Evolutionary conservation across 2,113 vertebrate species (phyloP).

Genomic region (Myotis lucifugus): DNA sequence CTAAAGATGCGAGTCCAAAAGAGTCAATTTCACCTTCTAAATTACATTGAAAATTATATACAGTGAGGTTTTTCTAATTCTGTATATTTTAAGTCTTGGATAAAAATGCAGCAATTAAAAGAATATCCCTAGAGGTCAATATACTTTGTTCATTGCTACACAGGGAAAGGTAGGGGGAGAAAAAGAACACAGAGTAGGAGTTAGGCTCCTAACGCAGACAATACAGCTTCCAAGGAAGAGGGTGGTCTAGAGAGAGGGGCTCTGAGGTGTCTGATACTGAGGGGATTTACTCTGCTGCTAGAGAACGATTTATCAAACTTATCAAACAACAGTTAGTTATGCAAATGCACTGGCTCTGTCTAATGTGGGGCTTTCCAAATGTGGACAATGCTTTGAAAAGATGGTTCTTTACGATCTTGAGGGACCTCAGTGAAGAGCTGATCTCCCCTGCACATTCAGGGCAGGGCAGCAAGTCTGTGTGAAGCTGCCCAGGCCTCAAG

Average conservation of each 20-base stretch:
- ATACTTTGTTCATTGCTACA: conserved; percentile 37
- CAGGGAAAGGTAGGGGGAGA: background rate
- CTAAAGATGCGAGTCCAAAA: conserved; percentile 53
- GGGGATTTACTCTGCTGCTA: background rate
- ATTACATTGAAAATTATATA: conserved; percentile 62
- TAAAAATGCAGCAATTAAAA: conserved; percentile 65
- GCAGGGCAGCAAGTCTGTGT: background rate
- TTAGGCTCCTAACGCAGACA: background rate
- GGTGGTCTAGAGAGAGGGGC: background rate
- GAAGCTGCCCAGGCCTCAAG: background rate
- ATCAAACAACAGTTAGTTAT: background rate
- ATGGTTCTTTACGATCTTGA: background rate
- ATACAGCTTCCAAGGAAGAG: background rate
- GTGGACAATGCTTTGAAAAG: background rate
- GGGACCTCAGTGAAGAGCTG: background rate
- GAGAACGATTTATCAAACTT: background rate
- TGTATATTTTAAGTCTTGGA: conserved; percentile 38
- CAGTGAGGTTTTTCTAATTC: conserved; percentile 60
- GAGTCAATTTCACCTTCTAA: conserved; percentile 66
- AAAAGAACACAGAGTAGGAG: background rate
- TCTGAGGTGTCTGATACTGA: background rate
- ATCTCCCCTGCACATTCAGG: background rate
- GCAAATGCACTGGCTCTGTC: background rate
- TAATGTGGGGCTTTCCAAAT: background rate
- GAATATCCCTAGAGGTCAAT: conserved; percentile 50